Evolutionary conservation across 2,888 invertebrate genomes (phyloP), one percentile per base, ranked within the genome.

Genomic region (Smittia sp.): DNA sequence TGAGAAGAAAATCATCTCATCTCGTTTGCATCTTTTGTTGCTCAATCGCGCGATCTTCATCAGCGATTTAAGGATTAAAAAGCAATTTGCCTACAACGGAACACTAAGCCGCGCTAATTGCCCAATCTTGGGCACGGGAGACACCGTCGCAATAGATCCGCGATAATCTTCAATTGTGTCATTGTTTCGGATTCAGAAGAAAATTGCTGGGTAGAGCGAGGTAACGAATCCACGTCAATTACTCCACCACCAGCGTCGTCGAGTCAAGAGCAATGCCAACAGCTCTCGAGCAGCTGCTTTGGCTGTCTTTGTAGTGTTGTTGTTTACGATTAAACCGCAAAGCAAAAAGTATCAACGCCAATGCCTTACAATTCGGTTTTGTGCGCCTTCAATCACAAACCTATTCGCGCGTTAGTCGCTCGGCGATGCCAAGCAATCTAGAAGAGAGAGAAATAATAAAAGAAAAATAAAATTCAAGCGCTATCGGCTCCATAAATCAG

Each of bases 181-280:
- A 46, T 46, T 46, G 46, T 46, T 46, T 46, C n/a, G 46, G 2
- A n/a, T 46, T 46, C 15, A 46, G 15, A 46, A n/a, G 15, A 46
- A 15, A n/a, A 46, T n/a, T 15, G 15, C n/a, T n/a, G n/a, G 46
- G 6, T 46, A 15, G 46, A 46, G 15, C 46, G 11, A 46, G 46
- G 46, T 46, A 46, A 46, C 46, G 15, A 46, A 46, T 46, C 46
- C 46, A 46, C 46, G 15, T 46, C 46, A 46, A 46, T 46, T 46
- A 46, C n/a, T 46, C 11, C 15, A n/a, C 46, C 46, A 46, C 46
- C 46, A 46, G 7, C 38, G 11, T 46, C 46, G 46, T 46, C 46
- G 32, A 32, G 32, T 32, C 32, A 32, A 32, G 32, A 32, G 32
- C 32, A 32, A 32, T 32, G 32, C 32, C 32, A 32, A 32, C 32